A percentile compares a stretch with the other conserved stretches of the same genome.
These are phyloP conservation scores for Peucedramus taeniatus DNA, from an alignment of 2,113 vertebrate genomes.

Conservation along the genomic window DNA sequence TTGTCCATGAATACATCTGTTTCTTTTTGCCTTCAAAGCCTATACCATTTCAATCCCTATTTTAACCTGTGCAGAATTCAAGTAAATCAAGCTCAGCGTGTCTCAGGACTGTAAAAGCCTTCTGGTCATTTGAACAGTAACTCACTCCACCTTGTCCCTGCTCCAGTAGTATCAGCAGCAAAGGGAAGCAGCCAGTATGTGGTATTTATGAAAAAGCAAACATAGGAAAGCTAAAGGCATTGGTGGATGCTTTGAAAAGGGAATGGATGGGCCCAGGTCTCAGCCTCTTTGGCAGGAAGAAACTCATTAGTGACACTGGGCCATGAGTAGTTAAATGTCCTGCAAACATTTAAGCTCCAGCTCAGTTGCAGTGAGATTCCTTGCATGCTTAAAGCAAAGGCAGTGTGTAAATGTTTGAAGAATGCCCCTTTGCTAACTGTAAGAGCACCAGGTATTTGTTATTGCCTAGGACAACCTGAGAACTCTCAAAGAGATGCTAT, in stretches of 20 bases:
- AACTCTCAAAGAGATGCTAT: neutral
- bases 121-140: neutral
- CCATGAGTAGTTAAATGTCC: neutral
- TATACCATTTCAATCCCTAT: neutral
- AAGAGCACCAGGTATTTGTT: neutral
- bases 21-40: neutral
- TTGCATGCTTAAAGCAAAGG: neutral
- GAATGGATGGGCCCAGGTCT: neutral
- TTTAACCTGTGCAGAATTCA: neutral
- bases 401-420: neutral
- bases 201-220: neutral
- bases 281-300: neutral
- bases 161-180: neutral
- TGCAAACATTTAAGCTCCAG: neutral
- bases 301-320: neutral
- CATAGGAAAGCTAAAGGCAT: neutral
- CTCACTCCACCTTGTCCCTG: neutral
- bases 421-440: neutral
- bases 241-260: neutral
- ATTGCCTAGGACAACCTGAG: neutral
- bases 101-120: neutral
- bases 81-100: neutral
- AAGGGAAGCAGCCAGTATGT: neutral
- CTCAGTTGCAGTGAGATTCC: constrained; percentile 6
- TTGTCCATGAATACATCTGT: neutral